These are phyloP conservation scores for Cossypha caffra DNA, from an alignment of 2,797 vertebrate genomes.

Conservation along the genomic window DNA sequence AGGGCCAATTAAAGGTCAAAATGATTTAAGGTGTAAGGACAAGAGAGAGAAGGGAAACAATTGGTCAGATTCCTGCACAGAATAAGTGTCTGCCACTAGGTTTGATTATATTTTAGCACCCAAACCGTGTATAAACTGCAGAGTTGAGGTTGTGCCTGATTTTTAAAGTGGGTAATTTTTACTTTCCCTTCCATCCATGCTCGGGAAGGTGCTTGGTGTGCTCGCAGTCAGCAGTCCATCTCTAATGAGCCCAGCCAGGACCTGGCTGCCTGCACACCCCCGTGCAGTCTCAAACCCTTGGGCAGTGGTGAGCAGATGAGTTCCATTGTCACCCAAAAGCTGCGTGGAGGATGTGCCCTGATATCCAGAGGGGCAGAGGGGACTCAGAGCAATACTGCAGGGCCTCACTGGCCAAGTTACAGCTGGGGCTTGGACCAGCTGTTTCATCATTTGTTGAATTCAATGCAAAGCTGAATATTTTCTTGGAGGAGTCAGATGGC, in stretches of 20 bases:
- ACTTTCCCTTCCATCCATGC: not conserved
- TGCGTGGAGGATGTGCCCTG: not conserved
- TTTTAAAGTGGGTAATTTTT: not conserved
- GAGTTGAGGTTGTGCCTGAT: not conserved
- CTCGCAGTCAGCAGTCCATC: not conserved
- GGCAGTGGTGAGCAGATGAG: accelerated
- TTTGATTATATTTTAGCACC: not conserved
- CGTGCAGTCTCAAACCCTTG: accelerated
- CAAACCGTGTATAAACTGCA: not conserved
- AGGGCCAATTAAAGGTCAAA: conserved; percentile 76
- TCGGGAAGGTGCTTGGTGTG: not conserved
- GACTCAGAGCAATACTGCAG: not conserved
- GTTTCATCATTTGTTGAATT: not conserved
- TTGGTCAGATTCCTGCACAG: conserved; percentile 47
- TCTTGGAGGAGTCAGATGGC: not conserved
- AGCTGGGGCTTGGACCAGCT: not conserved
- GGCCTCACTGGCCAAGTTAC: too few species aligned
- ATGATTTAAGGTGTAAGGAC: conserved; percentile 69
- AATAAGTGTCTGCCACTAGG: not conserved
- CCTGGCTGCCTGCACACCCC: accelerated
- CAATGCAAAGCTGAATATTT: not conserved
- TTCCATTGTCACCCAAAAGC: not conserved
- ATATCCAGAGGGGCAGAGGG: not conserved
- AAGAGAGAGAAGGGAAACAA: conserved; percentile 49
- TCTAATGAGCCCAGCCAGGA: accelerated